Conservation (phyloP, 2,888 invertebrate genomes). For the Eupithecia subumbrata region DNA sequence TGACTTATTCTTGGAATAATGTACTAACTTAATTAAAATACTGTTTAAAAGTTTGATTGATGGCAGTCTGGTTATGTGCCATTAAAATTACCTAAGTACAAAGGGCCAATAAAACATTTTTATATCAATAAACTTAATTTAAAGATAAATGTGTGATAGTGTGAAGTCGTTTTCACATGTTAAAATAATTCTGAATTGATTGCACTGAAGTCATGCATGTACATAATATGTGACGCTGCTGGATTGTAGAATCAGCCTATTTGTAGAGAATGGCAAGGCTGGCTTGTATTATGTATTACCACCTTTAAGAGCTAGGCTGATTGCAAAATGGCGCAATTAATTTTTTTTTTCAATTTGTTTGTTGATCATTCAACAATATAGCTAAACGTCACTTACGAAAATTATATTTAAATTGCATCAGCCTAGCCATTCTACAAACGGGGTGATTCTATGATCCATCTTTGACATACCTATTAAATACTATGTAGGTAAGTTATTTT, state of each 20-base stretch:
- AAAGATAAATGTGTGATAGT: background rate
- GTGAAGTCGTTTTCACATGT: background rate
- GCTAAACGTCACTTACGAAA: too few relatives aligned
- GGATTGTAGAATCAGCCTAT: background rate
- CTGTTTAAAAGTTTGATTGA: background rate
- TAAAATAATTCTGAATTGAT: background rate
- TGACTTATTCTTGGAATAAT: slow-evolving; percentile 5
- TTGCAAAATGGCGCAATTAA: too few relatives aligned
- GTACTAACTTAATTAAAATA: background rate
- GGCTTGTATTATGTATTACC: too few relatives aligned
- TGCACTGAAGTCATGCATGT: background rate
- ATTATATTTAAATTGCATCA: too few relatives aligned
- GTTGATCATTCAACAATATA: too few relatives aligned
- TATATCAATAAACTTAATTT: background rate
- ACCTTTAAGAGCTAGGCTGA: too few relatives aligned
- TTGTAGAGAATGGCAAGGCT: background rate
- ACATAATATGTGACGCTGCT: background rate
- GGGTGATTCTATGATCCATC: background rate
- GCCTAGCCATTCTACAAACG: background rate
- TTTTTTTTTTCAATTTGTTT: too few relatives aligned
- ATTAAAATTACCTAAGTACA: background rate
- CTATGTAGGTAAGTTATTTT: background rate
- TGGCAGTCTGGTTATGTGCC: background rate
- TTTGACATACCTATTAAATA: too few relatives aligned
- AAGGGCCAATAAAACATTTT: background rate